Conservation (phyloP, 2,888 invertebrate genomes). For the Agrypnus murinus region DNA sequence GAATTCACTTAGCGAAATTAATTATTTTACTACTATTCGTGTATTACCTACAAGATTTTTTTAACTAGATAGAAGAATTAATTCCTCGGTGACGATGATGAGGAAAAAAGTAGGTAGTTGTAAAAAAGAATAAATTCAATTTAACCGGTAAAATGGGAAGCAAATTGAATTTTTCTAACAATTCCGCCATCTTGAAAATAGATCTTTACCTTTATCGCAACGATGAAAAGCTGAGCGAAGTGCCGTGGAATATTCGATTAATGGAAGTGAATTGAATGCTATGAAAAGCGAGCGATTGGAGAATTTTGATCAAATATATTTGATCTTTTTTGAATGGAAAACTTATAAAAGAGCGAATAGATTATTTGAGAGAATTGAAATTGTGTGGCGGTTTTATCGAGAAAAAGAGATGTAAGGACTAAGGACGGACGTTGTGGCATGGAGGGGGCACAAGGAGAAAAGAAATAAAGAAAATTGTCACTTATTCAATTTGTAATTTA, state of each 20-base stretch:
- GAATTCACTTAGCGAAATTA: constrained; percentile 48
- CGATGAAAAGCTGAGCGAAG: constrained; percentile 59
- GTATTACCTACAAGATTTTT: not conserved
- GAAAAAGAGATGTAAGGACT: constrained; percentile 12
- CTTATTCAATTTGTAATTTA: constrained; percentile 43
- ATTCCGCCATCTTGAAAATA: constrained; percentile 65
- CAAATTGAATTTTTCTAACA: constrained; percentile 63
- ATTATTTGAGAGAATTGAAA: constrained; percentile 34
- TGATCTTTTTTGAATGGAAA: constrained; percentile 59
- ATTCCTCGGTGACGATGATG: constrained; percentile 9
- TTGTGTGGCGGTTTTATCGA: constrained; percentile 27
- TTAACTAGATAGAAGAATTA: constrained; percentile 34
- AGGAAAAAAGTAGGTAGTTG: constrained; percentile 20
- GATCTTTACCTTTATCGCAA: constrained; percentile 61
- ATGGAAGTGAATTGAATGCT: constrained; percentile 66
- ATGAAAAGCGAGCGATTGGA: constrained; percentile 65
- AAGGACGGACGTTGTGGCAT: too few species aligned
- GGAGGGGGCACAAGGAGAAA: too few species aligned
- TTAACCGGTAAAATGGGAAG: constrained; percentile 57
- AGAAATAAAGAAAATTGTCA: too few species aligned
- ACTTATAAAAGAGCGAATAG: constrained; percentile 45
- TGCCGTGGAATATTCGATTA: constrained; percentile 68
- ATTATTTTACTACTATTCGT: constrained; percentile 9
- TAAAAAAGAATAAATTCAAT: constrained; percentile 37
- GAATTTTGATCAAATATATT: constrained; percentile 67